Evolutionary conservation across 2,797 vertebrate genomes (phyloP).

Genomic region (Bradypodion pumilum): DNA sequence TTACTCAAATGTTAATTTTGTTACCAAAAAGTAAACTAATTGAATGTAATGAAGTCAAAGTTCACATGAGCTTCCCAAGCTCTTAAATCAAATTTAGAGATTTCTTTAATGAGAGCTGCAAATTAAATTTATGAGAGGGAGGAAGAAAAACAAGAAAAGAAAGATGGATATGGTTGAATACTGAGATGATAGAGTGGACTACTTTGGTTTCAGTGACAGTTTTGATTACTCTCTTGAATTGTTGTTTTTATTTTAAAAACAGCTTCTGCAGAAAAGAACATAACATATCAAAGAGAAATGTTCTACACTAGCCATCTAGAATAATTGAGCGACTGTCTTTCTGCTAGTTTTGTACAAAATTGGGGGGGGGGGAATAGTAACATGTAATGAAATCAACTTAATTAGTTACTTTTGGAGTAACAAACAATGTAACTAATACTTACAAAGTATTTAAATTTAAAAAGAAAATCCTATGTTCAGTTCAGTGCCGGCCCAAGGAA

Average conservation of each 20-base stretch:
- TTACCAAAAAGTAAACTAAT: conserved; percentile 5
- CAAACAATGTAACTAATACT: too few species aligned
- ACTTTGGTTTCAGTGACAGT: too few species aligned
- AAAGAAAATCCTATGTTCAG: too few species aligned
- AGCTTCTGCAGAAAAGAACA: background rate
- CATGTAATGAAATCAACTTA: too few species aligned
- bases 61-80: background rate
- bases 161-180: background rate
- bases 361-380: too few species aligned
- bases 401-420: too few species aligned
- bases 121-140: background rate
- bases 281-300: background rate
- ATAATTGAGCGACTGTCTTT: too few species aligned
- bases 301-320: too few species aligned
- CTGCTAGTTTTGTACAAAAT: too few species aligned
- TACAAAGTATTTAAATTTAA: too few species aligned
- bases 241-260: background rate
- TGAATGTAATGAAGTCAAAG: conserved; percentile 31
- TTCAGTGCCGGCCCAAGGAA: too few species aligned
- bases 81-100: conserved; percentile 16
- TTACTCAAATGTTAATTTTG: conserved; percentile 34
- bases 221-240: background rate
- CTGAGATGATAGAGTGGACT: background rate
- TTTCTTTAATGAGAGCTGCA: conserved; percentile 14
- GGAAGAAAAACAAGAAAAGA: background rate